Percentiles rank a stretch among this genome's conserved stretches.
phyloP scores from a whole-genome alignment of 2,113 vertebrate species.

The Ascaphus truei region DNA sequence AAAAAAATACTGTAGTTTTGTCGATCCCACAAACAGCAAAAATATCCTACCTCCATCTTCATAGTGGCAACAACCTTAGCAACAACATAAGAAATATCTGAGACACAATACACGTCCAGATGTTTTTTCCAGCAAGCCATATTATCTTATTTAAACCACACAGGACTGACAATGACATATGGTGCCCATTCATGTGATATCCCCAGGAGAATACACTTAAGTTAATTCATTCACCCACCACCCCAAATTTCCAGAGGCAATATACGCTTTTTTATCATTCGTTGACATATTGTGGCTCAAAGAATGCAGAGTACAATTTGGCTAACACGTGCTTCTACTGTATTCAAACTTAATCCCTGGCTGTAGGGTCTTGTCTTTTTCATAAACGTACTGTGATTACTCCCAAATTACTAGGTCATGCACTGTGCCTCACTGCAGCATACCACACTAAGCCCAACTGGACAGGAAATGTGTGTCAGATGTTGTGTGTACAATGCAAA shows the following conservation, averaged over 20 bases:
- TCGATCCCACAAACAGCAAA: too few relatives aligned
- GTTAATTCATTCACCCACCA: background rate
- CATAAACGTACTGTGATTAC: background rate
- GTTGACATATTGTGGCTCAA: background rate
- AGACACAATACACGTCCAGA: background rate
- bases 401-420: background rate
- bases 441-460: background rate
- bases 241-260: background rate
- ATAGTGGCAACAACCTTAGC: too few relatives aligned
- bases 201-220: background rate
- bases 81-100: background rate
- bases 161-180: slow-evolving; percentile 1
- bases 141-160: background rate
- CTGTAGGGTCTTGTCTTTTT: background rate
- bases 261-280: background rate
- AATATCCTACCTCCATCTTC: too few relatives aligned
- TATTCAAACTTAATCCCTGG: background rate
- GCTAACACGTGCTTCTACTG: background rate
- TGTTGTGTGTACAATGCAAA: background rate
- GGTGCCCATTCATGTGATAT: background rate
- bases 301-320: background rate
- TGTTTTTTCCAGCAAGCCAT: background rate
- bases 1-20: background rate
- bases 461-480: slow-evolving; percentile 5
- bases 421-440: background rate